Base-by-base conservation (phyloP, 1,140 invertebrate genomes). In the Cydia pomonella region DNA sequence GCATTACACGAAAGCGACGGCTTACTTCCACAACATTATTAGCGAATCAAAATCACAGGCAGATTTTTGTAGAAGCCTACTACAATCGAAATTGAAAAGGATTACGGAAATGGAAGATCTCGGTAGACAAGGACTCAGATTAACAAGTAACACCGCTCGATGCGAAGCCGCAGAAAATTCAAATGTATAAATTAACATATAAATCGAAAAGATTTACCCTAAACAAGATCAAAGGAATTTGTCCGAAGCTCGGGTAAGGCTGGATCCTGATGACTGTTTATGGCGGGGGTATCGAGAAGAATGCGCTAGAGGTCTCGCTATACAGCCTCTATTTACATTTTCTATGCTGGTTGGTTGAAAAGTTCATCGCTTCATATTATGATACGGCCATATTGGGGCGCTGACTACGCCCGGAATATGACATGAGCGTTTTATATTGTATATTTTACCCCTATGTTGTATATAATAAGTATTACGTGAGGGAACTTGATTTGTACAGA, bases 131-230 rank as follows among this genome's bases (percentile, higher is more conserved):
- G 74, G 81, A 80, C 38, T 73, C 59, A 84, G 80, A 87, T 87
- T 87, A 85, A 80, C 80, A 78, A 80, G 80, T 80, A 81, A 83
- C 79, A 81, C 78, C 79, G 80, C 78, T 80, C 80, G 74, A 77
- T 76, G 79, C 79, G 77, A 82, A 80, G 80, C 82, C 82, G 84
- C 82, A 84, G 84, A 84, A 90, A 85, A 90, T 89, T 88, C 87
- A 89, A 91, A 89, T 90, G 90, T 82, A 82, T 80, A 88, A 91
- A 92, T 92, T 92, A 89, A 88, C 90, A 92, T 92, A 90, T 90
- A 92, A 92, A 92, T 92, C 88, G 90, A 92, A 92, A 90, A 90
- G 88, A 88, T 90, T 92, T 89, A 87, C 90, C 90, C 86, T 89
- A 89, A 91, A 92, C 87, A 89, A 89, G 90, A 92, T 92, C 88